These are phyloP conservation scores for Stigmatopora argus DNA, from an alignment of 2,113 vertebrate genomes.

Conservation along the genomic window DNA sequence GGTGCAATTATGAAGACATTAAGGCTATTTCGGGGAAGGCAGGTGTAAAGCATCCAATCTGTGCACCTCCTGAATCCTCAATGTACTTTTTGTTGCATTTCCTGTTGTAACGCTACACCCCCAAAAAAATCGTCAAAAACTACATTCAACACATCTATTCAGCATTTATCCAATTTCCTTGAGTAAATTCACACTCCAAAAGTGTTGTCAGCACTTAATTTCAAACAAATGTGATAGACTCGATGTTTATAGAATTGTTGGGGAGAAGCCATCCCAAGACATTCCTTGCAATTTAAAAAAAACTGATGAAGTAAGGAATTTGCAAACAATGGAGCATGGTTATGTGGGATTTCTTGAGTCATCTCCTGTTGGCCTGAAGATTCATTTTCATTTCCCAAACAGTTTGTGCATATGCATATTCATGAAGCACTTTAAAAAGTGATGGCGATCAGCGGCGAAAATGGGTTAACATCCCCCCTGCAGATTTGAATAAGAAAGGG, in stretches of 20 bases:
- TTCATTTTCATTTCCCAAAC: constrained; percentile 69
- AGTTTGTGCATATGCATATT: constrained; percentile 71
- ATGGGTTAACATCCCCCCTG: constrained; percentile 42
- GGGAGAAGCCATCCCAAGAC: constrained; percentile 1
- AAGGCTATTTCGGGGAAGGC: constrained; percentile 68
- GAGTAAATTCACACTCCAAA: constrained; percentile 6
- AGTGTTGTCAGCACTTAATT: constrained; percentile 16
- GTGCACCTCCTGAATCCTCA: constrained; percentile 62
- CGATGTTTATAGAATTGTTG: not conserved
- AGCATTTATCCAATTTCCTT: constrained; percentile 32
- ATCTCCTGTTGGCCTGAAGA: constrained; percentile 53
- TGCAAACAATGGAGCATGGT: constrained; percentile 35
- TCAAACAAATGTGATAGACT: constrained; percentile 10
- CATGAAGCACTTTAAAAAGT: constrained; percentile 65
- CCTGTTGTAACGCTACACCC: constrained; percentile 49
- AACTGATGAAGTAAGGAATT: constrained; percentile 42
- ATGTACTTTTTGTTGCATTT: constrained; percentile 46
- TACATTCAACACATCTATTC: constrained; percentile 53
- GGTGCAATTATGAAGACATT: constrained; percentile 66
- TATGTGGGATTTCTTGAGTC: constrained; percentile 51
- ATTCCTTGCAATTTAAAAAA: constrained; percentile 45
- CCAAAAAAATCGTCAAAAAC: constrained; percentile 54
- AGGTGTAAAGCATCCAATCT: constrained; percentile 72
- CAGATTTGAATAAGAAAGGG: constrained; percentile 45
- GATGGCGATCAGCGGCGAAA: constrained; percentile 51